phyloP scores from a whole-genome alignment of 2,888 invertebrate genomes.

The Dasypolia templi region DNA sequence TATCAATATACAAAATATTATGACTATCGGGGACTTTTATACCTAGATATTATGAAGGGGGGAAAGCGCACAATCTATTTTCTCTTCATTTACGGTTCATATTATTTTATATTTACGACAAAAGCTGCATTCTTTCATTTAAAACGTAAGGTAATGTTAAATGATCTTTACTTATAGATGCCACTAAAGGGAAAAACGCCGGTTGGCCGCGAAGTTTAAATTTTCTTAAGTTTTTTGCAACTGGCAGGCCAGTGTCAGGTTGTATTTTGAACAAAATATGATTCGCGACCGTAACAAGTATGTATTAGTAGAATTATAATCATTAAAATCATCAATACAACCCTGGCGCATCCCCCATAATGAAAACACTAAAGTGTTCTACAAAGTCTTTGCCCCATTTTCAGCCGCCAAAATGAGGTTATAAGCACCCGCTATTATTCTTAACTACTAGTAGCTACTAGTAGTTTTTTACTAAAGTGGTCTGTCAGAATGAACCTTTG shows the following conservation, averaged over 20 bases:
- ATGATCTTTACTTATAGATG: slow-evolving; percentile 17
- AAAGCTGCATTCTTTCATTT: slow-evolving; percentile 14
- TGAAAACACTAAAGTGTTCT: slow-evolving; percentile 4
- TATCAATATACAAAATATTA: slow-evolving; percentile 9
- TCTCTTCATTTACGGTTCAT: slow-evolving; percentile 40
- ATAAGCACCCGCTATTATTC: slow-evolving; percentile 16
- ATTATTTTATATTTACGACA: slow-evolving; percentile 48
- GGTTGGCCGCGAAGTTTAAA: no score
- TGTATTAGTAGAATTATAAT: no score
- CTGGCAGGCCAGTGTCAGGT: no score
- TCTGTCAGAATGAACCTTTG: neutral
- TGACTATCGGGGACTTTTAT: slow-evolving; percentile 1
- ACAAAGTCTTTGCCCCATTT: slow-evolving; percentile 15
- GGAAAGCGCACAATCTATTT: slow-evolving; percentile 29
- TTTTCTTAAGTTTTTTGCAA: no score
- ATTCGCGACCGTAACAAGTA: no score
- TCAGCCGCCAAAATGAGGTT: slow-evolving; percentile 10
- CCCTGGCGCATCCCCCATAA: no score
- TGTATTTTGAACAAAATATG: no score
- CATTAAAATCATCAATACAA: no score
- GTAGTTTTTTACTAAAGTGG: slow-evolving; percentile 6
- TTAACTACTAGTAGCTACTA: no score
- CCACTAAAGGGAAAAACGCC: no score
- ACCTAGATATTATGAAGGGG: slow-evolving; percentile 10
- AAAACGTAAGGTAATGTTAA: neutral